Evolutionary conservation across 2,113 vertebrate genomes (phyloP).

Genomic region (Odobenus rosmarus): DNA sequence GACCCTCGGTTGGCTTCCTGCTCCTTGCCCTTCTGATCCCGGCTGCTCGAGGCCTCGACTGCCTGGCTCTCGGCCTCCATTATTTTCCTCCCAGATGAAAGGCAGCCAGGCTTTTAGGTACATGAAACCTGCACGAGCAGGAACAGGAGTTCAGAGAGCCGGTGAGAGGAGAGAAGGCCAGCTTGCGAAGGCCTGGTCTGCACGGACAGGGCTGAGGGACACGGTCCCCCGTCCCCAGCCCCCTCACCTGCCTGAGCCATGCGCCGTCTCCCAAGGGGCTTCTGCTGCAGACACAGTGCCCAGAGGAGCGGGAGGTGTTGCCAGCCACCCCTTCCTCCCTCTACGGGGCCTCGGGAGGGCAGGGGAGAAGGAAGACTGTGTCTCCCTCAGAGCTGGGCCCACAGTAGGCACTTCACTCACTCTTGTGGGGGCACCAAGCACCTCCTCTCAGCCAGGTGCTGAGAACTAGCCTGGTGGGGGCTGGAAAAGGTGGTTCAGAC

Average conservation of each 20-base stretch:
- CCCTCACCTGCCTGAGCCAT: fast-evolving
- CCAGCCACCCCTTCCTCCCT: background rate
- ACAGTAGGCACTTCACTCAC: background rate
- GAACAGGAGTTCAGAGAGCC: constrained; percentile 70
- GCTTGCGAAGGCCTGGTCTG: background rate
- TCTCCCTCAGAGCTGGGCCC: background rate
- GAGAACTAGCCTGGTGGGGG: background rate
- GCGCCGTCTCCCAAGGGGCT: background rate
- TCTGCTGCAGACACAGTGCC: background rate
- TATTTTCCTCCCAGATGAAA: constrained; percentile 83
- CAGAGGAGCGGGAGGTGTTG: background rate
- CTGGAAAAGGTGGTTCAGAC: background rate
- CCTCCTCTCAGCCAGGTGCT: background rate
- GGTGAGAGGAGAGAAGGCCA: background rate
- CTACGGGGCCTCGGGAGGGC: fast-evolving
- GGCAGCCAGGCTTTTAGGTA: constrained; percentile 80
- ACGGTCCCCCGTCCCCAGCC: fast-evolving
- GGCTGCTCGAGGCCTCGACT: background rate
- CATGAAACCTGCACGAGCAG: constrained; percentile 75
- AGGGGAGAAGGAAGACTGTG: background rate
- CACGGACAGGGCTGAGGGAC: background rate
- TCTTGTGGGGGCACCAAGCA: background rate
- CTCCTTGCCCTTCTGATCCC: constrained; percentile 71
- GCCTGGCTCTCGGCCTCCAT: constrained; percentile 70
- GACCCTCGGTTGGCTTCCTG: background rate